Base-by-base conservation (phyloP, 2,888 invertebrate species). In the Schrankia costaestrigalis region DNA sequence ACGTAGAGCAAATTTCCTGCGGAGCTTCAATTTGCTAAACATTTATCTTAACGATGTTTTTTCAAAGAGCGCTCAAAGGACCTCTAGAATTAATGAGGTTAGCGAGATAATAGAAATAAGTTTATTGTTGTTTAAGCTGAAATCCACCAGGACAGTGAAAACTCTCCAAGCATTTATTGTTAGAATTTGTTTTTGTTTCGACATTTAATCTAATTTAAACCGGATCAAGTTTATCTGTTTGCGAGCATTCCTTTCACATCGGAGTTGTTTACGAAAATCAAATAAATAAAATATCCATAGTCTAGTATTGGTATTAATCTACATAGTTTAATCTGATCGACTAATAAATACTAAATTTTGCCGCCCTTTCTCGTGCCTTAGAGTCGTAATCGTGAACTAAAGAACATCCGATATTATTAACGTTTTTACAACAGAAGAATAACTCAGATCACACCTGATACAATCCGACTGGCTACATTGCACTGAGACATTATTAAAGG, bases 1-100 rank as follows among this genome's bases (percentile, higher is more conserved):
- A 58, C 49, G 52, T 29, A 37, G 23, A 59, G 50, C 45, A 33
- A 60, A 57, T 58, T 58, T 55, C 44, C 52, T 41, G 47, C 29
- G 34, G 23, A 42, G 40, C 41, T 41, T 51, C 41, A 46, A 50
- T 60, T 63, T 48, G 27, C 51, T 43, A 56, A 21, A 56, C 50
- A 48, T 56, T 63, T 56, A 57, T 61, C 51, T 59, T 61, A 60
- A 68, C 48, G 46, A 60, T 45, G 54, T 61, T 59, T 61, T 60
- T 48, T 48, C 38, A 54, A 60, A 52, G 39, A 46, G 50, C 30
- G 31, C 51, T 56, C 56, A 51, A 59, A 54, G 51, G 59, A 56
- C 52, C 55, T 55, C 46, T 57, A 32, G 41, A 60, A 53, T 56
- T 53, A 63, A 68, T 58, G 53, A 61, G 54, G 49, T 56, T 50